These are phyloP conservation scores for Thecocarcelia acutangulata DNA, from an alignment of 2,888 invertebrate species.

Conservation along the genomic window DNA sequence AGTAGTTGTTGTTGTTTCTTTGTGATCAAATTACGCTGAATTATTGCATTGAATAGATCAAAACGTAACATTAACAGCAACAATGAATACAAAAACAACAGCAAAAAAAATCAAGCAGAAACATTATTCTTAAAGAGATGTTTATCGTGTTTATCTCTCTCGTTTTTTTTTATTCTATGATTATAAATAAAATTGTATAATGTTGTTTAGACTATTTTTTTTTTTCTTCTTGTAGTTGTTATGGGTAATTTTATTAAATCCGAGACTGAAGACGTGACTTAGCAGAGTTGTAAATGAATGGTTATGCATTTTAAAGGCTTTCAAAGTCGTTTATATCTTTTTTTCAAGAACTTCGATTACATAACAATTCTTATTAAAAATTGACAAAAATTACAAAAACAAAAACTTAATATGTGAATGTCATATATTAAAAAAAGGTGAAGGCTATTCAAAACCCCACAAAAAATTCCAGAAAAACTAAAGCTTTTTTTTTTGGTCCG, in stretches of 20 bases:
- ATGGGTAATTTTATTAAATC: conserved; percentile 4
- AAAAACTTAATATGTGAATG: too few relatives aligned
- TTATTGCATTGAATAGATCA: conserved; percentile 55
- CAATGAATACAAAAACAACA: conserved; percentile 1
- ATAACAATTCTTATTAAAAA: too few relatives aligned
- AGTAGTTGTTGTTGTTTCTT: conserved; percentile 4
- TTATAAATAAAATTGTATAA: conserved; percentile 26
- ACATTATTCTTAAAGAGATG: conserved; percentile 36
- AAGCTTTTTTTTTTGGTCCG: too few relatives aligned
- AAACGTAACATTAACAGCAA: conserved; percentile 35
- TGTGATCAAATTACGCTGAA: conserved; percentile 56
- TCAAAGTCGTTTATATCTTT: background rate
- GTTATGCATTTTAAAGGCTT: background rate
- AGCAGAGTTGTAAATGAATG: conserved; percentile 11
- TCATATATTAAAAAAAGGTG: too few relatives aligned
- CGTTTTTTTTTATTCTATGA: conserved; percentile 7
- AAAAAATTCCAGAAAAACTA: too few relatives aligned
- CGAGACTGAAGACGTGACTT: conserved; percentile 28
- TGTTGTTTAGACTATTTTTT: background rate
- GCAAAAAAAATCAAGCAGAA: background rate
- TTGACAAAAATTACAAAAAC: too few relatives aligned
- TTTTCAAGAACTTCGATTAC: too few relatives aligned
- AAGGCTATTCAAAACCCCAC: too few relatives aligned
- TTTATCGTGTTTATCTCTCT: conserved; percentile 43
- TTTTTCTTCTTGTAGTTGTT: background rate